Evolutionary conservation across 2,797 vertebrate species (phyloP), one percentile per base, ranked within the genome.

Genomic region (Pipistrellus pipistrellus): DNA sequence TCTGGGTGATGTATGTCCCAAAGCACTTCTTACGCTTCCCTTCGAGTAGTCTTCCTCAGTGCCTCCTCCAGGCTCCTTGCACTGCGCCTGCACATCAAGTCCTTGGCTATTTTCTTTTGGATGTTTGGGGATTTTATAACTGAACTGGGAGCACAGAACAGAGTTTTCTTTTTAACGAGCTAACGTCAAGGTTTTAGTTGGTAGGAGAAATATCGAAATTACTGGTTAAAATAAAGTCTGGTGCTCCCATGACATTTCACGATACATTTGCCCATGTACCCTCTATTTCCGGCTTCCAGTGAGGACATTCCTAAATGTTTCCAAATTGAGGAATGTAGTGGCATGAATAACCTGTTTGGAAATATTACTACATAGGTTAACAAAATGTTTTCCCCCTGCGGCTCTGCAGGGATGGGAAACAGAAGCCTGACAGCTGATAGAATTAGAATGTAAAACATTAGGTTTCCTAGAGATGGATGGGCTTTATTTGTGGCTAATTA

Each of bases 401-500:
- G 6, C 51, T 85, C 27, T 53, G 21, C 72, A 35, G 23, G 32
- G n/a, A 68, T 38, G 41, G 27, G 23, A 57, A 93, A 68, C 9
- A 23, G 78, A 94, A 97, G 13, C 32, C 59, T 87, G 95, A 94
- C 23, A 93, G 76, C 4, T 46, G 75, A 91, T 15, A 53, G 93
- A 91, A 66, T 30, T 48, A 81, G 55, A 93, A 96, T 64, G 17
- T 86, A 91, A 94, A 90, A 51, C 15, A 51, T 92, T 93, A 94
- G 2, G 46, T 88, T 96, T 97, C 93, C 71, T 77, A 44, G 62
- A 77, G 71, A 81, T 2, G 51, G 86, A 94, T 96, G 89, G 78
- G 30, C 73, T 97, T 96, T 97, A 90, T 97, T 96, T 96, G 72
- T 59, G 95, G 30, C 14, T 71, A 96, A 95, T 91, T 96, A 96